Percentiles rank a stretch among this genome's conserved stretches.
These are phyloP conservation scores for Diadumene lineata DNA, from an alignment of 92 coral and sea anemone genomes.

Conservation along the genomic window DNA sequence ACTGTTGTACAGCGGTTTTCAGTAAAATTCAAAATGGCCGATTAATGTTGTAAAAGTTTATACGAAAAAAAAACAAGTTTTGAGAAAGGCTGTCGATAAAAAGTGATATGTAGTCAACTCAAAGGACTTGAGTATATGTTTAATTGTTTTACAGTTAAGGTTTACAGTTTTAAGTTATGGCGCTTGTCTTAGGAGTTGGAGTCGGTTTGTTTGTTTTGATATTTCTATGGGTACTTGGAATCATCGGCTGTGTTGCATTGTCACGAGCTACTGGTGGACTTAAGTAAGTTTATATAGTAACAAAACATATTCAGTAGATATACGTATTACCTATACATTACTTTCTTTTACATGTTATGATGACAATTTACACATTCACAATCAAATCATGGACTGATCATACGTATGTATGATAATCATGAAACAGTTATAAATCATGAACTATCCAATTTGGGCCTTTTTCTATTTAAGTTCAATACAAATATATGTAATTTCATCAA, in stretches of 20 bases:
- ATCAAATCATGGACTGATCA: no score
- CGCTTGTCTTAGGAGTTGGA: conserved; percentile 92
- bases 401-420: no score
- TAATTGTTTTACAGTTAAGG: background rate
- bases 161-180: conserved; percentile 47
- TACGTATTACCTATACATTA: no score
- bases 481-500: no score
- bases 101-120: background rate
- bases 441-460: no score
- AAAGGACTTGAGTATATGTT: background rate
- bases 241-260: conserved; percentile 83
- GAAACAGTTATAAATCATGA: no score
- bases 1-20: background rate
- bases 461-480: no score
- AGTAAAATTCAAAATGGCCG: background rate
- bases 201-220: conserved; percentile 82
- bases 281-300: conserved; percentile 45
- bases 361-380: no score
- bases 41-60: background rate
- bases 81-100: background rate
- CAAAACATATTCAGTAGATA: no score
- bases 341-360: no score
- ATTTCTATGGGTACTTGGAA: conserved; percentile 87
- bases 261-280: conserved; percentile 88
- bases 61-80: no score